Percentiles rank a stretch among this genome's conserved stretches.
Conservation (phyloP, 2,888 invertebrate genomes). For the Panzeria rudis region DNA sequence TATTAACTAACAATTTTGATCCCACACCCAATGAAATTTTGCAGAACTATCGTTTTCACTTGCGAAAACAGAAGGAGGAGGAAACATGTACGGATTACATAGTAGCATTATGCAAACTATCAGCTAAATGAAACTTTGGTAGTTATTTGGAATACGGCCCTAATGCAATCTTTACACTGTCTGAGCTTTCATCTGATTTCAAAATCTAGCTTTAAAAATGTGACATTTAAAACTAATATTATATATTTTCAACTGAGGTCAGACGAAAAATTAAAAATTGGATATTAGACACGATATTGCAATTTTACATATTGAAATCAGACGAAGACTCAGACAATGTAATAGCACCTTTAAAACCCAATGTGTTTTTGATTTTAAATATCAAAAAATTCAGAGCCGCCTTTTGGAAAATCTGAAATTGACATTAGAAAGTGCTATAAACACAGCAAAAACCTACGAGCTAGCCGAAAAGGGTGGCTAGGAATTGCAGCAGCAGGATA, state of each 20-base stretch:
- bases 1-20: constrained; percentile 32
- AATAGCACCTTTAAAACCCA: no score
- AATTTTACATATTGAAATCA: no score
- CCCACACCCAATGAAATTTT: constrained; percentile 75
- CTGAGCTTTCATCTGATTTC: no score
- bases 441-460: background rate
- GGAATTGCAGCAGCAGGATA: background rate
- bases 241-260: no score
- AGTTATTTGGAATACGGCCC: constrained; percentile 74
- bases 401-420: constrained; percentile 71
- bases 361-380: constrained; percentile 73
- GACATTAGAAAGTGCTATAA: background rate
- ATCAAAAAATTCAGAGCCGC: constrained; percentile 74
- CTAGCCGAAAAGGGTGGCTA: background rate
- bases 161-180: no score
- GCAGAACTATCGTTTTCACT: constrained; percentile 66
- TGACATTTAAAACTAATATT: no score
- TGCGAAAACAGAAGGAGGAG: constrained; percentile 72
- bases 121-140: constrained; percentile 73
- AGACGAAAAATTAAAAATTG: no score
- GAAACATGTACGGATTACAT: constrained; percentile 73
- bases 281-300: no score
- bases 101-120: constrained; percentile 72
- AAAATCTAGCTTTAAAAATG: no score
- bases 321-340: no score